Conservation (phyloP, 2,888 invertebrate genomes). For the Lasius platythorax region DNA sequence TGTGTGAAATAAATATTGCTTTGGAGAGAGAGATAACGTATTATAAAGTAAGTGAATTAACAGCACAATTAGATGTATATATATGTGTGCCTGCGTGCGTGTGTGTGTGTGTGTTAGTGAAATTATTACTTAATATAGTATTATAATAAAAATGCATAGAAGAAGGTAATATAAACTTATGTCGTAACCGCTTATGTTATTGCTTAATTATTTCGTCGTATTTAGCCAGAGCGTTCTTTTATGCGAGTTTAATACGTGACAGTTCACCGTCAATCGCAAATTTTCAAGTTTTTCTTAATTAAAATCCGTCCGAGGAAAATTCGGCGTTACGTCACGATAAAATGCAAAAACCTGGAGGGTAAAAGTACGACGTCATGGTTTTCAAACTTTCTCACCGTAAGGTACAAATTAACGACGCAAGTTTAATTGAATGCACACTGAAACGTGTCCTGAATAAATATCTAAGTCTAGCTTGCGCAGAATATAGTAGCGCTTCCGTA, state of each 20-base stretch:
- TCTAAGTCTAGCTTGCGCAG: background rate
- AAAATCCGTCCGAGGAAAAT: background rate
- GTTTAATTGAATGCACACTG: constrained; percentile 42
- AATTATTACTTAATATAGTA: background rate
- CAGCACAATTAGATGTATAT: background rate
- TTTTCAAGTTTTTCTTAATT: constrained; percentile 37
- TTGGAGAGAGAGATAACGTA: background rate
- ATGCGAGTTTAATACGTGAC: background rate
- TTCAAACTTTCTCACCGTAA: background rate
- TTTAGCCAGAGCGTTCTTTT: background rate
- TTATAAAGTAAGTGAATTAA: background rate
- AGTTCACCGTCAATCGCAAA: background rate
- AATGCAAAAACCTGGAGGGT: background rate
- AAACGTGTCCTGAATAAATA: background rate
- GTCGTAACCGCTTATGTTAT: background rate
- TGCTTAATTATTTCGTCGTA: constrained; percentile 4
- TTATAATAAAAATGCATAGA: background rate
- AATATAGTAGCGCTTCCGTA: background rate
- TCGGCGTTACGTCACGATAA: background rate
- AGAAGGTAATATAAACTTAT: background rate
- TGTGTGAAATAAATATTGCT: background rate
- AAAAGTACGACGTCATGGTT: background rate
- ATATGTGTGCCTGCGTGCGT: too few species aligned
- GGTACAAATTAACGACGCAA: constrained; percentile 34
- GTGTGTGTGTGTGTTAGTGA: background rate